Conservation (phyloP, 2,888 invertebrate genomes). For the Helicoverpa assulta region DNA sequence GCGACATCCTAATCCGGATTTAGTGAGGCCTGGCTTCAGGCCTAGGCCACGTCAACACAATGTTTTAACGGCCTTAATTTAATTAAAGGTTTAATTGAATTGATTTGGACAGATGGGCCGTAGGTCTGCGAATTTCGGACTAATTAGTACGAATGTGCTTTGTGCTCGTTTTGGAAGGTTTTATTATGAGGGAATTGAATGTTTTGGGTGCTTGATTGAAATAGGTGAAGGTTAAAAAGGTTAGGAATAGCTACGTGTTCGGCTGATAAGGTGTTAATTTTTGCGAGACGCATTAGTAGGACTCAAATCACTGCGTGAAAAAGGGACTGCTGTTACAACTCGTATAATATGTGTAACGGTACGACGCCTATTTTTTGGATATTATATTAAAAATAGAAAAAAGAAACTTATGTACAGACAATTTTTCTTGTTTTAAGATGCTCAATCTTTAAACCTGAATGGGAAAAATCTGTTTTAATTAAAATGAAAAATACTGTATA, state of each 20-base stretch:
- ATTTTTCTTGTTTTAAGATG: too few species aligned
- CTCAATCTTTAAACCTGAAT: too few species aligned
- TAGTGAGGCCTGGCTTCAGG: conserved; percentile 67
- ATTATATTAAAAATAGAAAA: too few species aligned
- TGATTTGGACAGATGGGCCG: conserved; percentile 31
- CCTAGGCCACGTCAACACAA: conserved; percentile 40
- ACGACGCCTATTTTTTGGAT: too few species aligned
- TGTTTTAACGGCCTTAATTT: conserved; percentile 62
- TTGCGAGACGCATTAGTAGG: background rate
- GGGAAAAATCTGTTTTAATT: too few species aligned
- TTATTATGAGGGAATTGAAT: conserved; percentile 23
- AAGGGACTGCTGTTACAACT: too few species aligned
- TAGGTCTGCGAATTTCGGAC: conserved; percentile 15
- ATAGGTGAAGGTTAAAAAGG: conserved; percentile 2
- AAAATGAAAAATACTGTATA: too few species aligned
- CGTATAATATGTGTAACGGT: too few species aligned
- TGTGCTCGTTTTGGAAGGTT: background rate
- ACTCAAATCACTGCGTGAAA: too few species aligned
- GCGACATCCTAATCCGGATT: conserved; percentile 72
- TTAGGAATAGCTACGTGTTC: background rate
- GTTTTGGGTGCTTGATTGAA: conserved; percentile 5
- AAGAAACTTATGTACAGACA: too few species aligned
- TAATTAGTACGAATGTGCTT: conserved; percentile 24
- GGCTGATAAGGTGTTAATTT: background rate
- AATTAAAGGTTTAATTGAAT: conserved; percentile 59